Evolutionary conservation across 2,797 vertebrate species (phyloP), one percentile per base, ranked within the genome.

Genomic region (Mycteria americana): DNA sequence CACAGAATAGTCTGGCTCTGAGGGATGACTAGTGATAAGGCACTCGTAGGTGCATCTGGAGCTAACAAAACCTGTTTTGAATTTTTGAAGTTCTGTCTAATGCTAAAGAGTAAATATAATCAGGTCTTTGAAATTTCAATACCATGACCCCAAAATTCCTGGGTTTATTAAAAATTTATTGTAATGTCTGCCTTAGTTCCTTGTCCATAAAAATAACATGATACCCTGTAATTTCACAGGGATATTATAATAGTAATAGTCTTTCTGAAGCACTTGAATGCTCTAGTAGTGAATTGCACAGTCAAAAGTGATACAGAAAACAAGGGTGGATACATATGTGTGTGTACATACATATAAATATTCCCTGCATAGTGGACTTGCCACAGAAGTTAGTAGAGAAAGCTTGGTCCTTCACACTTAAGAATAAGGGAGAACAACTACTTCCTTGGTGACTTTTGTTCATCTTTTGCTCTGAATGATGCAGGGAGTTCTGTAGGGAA

Each of bases 351-450:
- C 3, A 10, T 41, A 11, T 1, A 51, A 69, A n/a, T 30, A 30
- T 31, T 70, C 18, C 13, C 28, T 63, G 25, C 14, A 8, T 15
- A 17, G 39, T 22, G 39, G 14, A 15, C 22, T 46, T 86, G 39
- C 8, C 4, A 2, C 13, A 48, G 53, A 31, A 72, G 4, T 23
- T 37, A 6, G 6, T 28, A 41, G n/a, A 46, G 37, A 35, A 39
- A 70, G 4, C 11, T 53, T 72, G 0, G 0, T 15, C 11, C 13
- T 37, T n/a, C 4, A 11, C 5, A 4, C 19, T 53, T 63, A 22
- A 68, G 16, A 18, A 6, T 18, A 45, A 65, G 12, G 14, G 31
- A 70, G 51, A 64, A 12, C 2, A 45, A 19, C 54, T 11, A 3
- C 30, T 69, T 72, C 4, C 11, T 53, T 46, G 15, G 9, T 82